Evolutionary conservation across 2,113 vertebrate species (phyloP).

Genomic region (Pongo abelii): DNA sequence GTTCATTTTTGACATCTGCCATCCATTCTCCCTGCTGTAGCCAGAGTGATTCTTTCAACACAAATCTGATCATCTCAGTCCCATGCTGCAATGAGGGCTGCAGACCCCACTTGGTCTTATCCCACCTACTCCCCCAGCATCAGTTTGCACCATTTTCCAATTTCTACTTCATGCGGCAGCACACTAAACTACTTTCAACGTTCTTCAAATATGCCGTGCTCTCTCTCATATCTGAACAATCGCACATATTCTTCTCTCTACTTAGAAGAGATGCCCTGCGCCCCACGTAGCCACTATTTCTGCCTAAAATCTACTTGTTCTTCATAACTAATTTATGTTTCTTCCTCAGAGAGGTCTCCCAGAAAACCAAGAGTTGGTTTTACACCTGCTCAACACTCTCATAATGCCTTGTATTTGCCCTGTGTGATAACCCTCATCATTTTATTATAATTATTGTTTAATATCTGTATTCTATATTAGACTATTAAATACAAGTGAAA

Average conservation of each 20-base stretch:
- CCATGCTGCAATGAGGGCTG: not conserved
- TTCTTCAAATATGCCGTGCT: not conserved
- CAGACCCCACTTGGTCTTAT: not conserved
- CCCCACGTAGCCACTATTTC: not conserved
- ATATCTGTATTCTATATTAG: not conserved
- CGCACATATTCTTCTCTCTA: not conserved
- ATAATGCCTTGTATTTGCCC: not conserved
- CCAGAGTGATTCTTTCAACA: not conserved
- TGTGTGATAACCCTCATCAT: not conserved
- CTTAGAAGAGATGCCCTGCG: not conserved
- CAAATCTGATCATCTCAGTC: not conserved
- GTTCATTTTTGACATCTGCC: not conserved
- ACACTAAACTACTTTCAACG: not conserved
- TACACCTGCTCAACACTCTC: not conserved
- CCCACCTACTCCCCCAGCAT: not conserved
- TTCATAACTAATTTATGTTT: not conserved
- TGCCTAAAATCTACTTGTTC: not conserved
- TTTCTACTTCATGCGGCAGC: not conserved
- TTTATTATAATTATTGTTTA: conserved; percentile 28
- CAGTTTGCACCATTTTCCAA: not conserved
- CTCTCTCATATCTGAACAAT: not conserved
- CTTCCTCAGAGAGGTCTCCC: not conserved
- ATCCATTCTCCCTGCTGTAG: not conserved
- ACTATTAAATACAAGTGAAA: not conserved
- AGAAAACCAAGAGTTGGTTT: conserved; percentile 1